Evolutionary conservation across 1,140 invertebrate genomes (phyloP), one percentile per base, ranked within the genome.

Genomic region (Drosophila bipectinata): DNA sequence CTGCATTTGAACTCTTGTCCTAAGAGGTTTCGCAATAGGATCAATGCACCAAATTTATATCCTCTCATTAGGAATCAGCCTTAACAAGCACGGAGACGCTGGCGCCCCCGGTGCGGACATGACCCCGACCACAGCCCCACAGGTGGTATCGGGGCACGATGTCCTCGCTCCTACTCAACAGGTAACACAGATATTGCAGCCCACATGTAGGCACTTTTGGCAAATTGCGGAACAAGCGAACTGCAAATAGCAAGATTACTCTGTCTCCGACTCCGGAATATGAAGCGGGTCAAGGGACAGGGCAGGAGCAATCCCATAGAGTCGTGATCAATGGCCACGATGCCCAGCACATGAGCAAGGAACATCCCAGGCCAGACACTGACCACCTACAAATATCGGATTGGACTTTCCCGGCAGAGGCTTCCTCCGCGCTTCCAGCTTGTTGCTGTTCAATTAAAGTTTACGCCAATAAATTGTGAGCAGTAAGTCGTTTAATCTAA

Each of bases 401-500:
- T 37, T 37, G 14, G 10, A 18, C 15, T 44, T 54, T 82, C 84
- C 74, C 26, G 30, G 57, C 48, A 41, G 32, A 53, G 10, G 39
- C n/a, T 7, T 41, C 24, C 6, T 14, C 53, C 32, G 9, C 32
- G 9, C 8, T n/a, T 44, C n/a, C 47, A 21, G 21, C 39, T 72
- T 63, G 60, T 71, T 74, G 72, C 60, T 72, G 72, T 81, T 85
- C 87, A 90, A 90, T 90, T 90, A 90, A 90, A 90, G 71, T 73
- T 71, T 56, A 71, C 72, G 77, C 82, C 87, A 87, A 90, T 90
- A 90, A 90, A 90, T 90, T 90, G 61, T 90, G 74, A 55, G 61
- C 87, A 87, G 79, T 83, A 78, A 90, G 73, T 76, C 87, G 77
- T 79, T 90, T 87, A 90, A 90, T 90, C 79, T 90, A 82, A 80